A percentile compares a stretch with the other conserved stretches of the same genome.
phyloP scores from a whole-genome alignment of 2,888 invertebrate species.

The Anodontia alba region DNA sequence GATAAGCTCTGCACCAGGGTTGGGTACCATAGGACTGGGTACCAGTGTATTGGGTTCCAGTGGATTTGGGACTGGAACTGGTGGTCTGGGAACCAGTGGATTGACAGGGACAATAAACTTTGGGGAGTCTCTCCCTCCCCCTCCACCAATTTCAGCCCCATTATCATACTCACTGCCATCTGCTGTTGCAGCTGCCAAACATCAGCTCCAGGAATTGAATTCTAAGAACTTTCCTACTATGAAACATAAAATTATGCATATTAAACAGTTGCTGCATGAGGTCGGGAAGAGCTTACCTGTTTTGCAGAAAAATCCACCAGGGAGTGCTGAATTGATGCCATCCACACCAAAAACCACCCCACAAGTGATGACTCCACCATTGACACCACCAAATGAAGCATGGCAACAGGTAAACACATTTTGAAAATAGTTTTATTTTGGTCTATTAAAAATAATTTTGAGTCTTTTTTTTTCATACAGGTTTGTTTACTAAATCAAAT shows the following conservation, averaged over 20 bases:
- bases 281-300: conserved; percentile 62
- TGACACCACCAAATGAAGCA: conserved; percentile 81
- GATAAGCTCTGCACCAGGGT: conserved; percentile 52
- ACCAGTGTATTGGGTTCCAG: conserved; percentile 23
- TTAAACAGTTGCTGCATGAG: conserved; percentile 78
- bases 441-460: too few species aligned
- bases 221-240: conserved; percentile 72
- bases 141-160: conserved; percentile 44
- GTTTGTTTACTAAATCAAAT: too few species aligned
- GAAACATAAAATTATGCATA: conserved; percentile 67
- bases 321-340: conserved; percentile 74
- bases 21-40: conserved; percentile 46
- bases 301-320: conserved; percentile 57
- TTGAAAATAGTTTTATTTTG: not conserved
- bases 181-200: conserved; percentile 71
- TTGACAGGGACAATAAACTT: conserved; percentile 80
- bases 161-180: conserved; percentile 66
- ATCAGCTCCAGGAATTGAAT: conserved; percentile 75
- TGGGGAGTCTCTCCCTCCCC: conserved; percentile 72
- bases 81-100: conserved; percentile 51
- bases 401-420: conserved; percentile 64
- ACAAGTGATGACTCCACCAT: conserved; percentile 82
- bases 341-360: conserved; percentile 85
- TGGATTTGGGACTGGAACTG: conserved; percentile 62
- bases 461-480: too few species aligned